These are phyloP conservation scores for Globicephala melas DNA, from an alignment of 2,113 vertebrate genomes.

Conservation along the genomic window DNA sequence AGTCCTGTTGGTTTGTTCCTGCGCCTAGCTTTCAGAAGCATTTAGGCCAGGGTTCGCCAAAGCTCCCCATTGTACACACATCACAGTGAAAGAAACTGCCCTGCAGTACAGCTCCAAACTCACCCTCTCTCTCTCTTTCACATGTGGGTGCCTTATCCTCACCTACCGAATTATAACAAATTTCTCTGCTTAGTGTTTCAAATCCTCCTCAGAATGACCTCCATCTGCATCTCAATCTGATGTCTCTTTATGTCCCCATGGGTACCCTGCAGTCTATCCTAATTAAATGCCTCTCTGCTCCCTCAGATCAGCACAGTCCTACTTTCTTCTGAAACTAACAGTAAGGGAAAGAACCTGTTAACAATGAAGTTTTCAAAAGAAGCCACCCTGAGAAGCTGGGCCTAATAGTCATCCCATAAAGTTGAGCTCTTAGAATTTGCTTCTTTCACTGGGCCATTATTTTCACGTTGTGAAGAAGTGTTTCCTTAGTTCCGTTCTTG, in stretches of 20 bases:
- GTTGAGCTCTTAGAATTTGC: not conserved
- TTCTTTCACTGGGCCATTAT: not conserved
- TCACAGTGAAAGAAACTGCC: not conserved
- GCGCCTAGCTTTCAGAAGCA: not conserved
- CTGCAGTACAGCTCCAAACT: not conserved
- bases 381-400: not conserved
- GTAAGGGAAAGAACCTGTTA: not conserved
- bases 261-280: not conserved
- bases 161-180: not conserved
- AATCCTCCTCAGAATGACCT: not conserved
- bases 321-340: not conserved
- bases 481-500: not conserved
- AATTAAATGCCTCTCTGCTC: not conserved
- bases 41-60: not conserved
- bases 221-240: not conserved
- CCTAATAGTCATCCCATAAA: not conserved
- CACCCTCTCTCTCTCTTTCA: not conserved
- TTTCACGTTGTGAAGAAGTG: not conserved
- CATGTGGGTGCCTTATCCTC: accelerated
- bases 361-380: not conserved
- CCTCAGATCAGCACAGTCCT: too few species aligned
- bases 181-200: not conserved
- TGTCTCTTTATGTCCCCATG: not conserved
- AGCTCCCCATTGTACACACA: not conserved
- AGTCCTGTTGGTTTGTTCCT: not conserved